These are phyloP conservation scores for Autographa pulchrina DNA, from an alignment of 2,888 invertebrate species.

Conservation along the genomic window DNA sequence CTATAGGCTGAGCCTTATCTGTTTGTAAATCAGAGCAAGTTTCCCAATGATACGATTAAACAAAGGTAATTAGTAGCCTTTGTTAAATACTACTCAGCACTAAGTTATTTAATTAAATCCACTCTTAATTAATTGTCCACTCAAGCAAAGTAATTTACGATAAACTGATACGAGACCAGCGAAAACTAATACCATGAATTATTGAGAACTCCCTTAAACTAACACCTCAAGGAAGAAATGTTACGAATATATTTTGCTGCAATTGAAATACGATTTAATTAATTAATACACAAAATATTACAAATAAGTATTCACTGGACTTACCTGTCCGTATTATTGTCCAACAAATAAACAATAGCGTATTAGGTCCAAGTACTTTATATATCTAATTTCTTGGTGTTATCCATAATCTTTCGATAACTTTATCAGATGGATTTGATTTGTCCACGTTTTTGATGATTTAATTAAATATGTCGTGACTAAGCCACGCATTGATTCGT, in stretches of 20 bases:
- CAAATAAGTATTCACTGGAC: slow-evolving; percentile 34
- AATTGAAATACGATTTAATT: background rate
- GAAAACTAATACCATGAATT: background rate
- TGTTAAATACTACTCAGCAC: background rate
- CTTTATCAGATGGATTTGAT: slow-evolving; percentile 69
- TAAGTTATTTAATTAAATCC: background rate
- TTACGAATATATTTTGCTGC: too few species aligned
- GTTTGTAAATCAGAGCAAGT: slow-evolving; percentile 23
- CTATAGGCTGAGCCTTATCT: slow-evolving; percentile 32
- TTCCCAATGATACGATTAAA: slow-evolving; percentile 12
- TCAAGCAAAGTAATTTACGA: background rate
- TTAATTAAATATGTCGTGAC: slow-evolving; percentile 46
- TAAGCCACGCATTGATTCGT: background rate
- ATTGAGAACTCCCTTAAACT: background rate
- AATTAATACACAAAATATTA: too few species aligned
- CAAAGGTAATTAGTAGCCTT: slow-evolving; percentile 15
- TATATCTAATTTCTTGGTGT: slow-evolving; percentile 37
- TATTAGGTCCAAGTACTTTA: slow-evolving; percentile 45
- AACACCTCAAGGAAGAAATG: too few species aligned
- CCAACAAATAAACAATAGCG: slow-evolving; percentile 61
- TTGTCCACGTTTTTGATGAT: slow-evolving; percentile 74
- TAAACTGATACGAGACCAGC: background rate
- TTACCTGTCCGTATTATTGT: slow-evolving; percentile 69
- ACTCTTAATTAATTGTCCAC: slow-evolving; percentile 11
- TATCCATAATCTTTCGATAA: slow-evolving; percentile 64